These are phyloP conservation scores for Hydrotaea diabolus DNA, from an alignment of 2,888 invertebrate species.

Conservation along the genomic window DNA sequence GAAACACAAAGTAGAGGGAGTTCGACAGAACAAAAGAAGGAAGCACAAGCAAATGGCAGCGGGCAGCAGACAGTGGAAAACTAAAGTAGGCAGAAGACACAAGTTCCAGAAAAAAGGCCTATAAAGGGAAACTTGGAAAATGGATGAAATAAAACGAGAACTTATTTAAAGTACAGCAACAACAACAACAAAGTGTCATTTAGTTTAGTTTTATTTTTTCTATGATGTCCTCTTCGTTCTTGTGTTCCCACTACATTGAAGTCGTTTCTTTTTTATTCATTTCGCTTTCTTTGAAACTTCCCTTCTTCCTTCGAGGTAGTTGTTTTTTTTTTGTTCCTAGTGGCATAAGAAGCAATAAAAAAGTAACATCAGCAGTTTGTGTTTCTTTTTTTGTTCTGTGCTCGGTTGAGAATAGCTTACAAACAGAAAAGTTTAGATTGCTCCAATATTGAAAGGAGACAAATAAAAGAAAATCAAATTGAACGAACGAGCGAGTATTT, in stretches of 20 bases:
- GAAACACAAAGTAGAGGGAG: background rate
- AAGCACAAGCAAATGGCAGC: no score
- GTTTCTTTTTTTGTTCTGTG: conserved; percentile 4
- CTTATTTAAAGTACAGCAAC: conserved; percentile 49
- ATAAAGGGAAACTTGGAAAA: conserved; percentile 30
- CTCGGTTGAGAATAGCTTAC: conserved; percentile 4
- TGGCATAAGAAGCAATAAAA: conserved; percentile 51
- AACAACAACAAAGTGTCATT: conserved; percentile 49
- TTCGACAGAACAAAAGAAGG: background rate
- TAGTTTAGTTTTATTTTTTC: conserved; percentile 24
- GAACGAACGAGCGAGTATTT: background rate
- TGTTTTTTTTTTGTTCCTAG: conserved; percentile 31
- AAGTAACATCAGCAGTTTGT: conserved; percentile 63
- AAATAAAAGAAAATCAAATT: conserved; percentile 44
- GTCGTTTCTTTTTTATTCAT: no score
- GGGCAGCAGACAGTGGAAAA: background rate
- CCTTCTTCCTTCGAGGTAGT: background rate
- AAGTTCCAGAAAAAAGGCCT: conserved; percentile 37
- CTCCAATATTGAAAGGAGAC: conserved; percentile 47
- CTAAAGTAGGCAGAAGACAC: background rate
- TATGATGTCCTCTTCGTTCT: conserved; percentile 16
- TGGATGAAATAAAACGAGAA: conserved; percentile 32
- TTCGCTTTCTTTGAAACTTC: background rate
- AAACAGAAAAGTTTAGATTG: conserved; percentile 45
- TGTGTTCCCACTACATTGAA: background rate